These are phyloP conservation scores for Toxotes jaculatrix DNA, from an alignment of 2,113 vertebrate genomes.

Conservation along the genomic window DNA sequence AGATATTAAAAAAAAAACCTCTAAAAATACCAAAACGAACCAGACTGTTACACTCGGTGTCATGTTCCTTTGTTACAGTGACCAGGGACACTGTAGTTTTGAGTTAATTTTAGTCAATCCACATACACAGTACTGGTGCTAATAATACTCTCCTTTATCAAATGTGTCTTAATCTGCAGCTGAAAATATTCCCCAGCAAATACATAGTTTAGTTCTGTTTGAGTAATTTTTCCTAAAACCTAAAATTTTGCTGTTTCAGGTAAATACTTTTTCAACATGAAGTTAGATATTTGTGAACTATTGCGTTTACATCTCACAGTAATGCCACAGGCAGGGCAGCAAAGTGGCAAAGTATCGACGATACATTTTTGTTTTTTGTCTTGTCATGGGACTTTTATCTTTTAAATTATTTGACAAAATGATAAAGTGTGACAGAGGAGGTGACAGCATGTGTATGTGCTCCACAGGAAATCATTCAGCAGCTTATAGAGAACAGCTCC, in stretches of 20 bases:
- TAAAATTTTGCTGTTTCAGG: neutral
- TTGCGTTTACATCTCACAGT: neutral
- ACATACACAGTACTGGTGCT: no score
- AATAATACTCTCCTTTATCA: neutral
- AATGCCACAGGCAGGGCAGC: neutral
- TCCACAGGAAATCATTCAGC: constrained; percentile 94
- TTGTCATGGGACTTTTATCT: neutral
- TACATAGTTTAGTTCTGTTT: neutral
- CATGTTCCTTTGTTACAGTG: neutral
- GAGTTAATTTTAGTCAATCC: neutral
- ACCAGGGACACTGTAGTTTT: neutral
- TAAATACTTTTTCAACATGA: neutral
- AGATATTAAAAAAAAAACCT: neutral
- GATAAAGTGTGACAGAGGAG: neutral
- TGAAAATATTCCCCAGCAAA: neutral
- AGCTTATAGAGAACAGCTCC: constrained; percentile 96
- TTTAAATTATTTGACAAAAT: constrained; percentile 6
- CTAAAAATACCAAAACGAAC: no score
- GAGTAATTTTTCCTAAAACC: neutral
- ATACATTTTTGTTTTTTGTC: neutral
- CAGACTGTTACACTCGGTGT: no score
- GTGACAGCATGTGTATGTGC: constrained; percentile 21
- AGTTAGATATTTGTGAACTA: neutral
- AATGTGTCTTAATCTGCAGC: neutral
- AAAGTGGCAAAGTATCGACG: neutral